phyloP scores from a whole-genome alignment of 2,888 invertebrate species.

The Ophioninae sp. region DNA sequence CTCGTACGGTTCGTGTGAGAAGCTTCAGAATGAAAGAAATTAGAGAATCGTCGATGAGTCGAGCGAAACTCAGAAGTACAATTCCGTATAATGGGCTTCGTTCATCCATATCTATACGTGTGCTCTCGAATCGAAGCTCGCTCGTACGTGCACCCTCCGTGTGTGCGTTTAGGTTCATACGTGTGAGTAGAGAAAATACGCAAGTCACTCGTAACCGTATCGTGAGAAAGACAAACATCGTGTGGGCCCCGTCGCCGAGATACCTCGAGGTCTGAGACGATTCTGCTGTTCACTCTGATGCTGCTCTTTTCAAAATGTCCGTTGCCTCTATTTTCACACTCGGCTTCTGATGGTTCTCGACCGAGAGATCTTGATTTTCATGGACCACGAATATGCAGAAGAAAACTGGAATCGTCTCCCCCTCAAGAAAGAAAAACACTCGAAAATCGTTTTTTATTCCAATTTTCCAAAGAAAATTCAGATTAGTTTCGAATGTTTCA shows the following conservation, averaged over 20 bases:
- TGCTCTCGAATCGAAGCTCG: conserved; percentile 33
- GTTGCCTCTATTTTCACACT: conserved; percentile 27
- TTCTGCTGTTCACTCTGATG: conserved; percentile 57
- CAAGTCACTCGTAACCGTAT: conserved; percentile 79
- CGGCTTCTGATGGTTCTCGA: conserved; percentile 57
- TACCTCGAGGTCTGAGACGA: conserved; percentile 63
- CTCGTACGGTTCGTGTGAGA: conserved; percentile 38
- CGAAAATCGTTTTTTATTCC: background rate
- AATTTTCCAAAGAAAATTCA: no score
- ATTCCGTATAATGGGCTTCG: conserved; percentile 12
- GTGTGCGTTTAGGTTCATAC: background rate
- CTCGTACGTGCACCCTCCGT: conserved; percentile 25
- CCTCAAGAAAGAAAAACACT: no score
- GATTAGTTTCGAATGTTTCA: background rate
- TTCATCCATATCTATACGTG: background rate
- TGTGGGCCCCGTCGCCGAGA: conserved; percentile 61
- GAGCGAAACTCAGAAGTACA: conserved; percentile 57
- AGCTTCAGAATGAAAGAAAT: conserved; percentile 53
- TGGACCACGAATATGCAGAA: background rate
- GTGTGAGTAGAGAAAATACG: conserved; percentile 65
- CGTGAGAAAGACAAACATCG: conserved; percentile 79
- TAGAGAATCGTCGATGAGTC: conserved; percentile 53
- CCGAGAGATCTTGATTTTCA: conserved; percentile 48
- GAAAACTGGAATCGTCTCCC: background rate
- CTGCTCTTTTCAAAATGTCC: conserved; percentile 27